Base-by-base conservation (phyloP, 2,888 invertebrate species). In the Leptogaster cylindrica region DNA sequence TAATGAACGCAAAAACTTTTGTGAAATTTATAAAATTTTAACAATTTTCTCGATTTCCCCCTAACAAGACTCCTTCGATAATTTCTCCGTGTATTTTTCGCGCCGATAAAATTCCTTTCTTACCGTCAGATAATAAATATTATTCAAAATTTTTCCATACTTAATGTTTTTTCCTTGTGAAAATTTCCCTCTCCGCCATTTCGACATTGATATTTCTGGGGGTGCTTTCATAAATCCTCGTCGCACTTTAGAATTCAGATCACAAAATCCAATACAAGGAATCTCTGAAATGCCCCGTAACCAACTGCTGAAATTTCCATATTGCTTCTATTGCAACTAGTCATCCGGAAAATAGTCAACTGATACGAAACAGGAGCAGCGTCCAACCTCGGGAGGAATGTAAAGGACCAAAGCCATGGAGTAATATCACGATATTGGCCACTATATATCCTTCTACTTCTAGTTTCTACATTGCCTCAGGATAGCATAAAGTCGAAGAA, bases 181-280 rank as follows among this genome's bases (percentile, higher is more conserved):
- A n/a, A n/a, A n/a, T n/a, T n/a, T n/a, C n/a, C n/a, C n/a, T n/a
- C n/a, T n/a, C n/a, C n/a, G n/a, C n/a, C n/a, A n/a, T n/a, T 16
- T 20, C 10, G 31, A 27, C 18, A 16, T 18, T 16, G 31, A 20
- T 25, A 39, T 14, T 58, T 39, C 25, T 25, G 23, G 41, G 31
- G 36, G 7, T 14, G 25, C 58, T 25, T 58, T 41, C 63, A 63
- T 63, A 63, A 63, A 63, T 63, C 63, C 44, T 36, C 31, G 44
- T 63, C 63, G 16, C 28, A 63, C 31, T 63, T 63, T 44, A 44
- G 41, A 63, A 63, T 63, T 63, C 63, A 20, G 41, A 41, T 63
- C 63, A 63, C 63, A 63, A 63, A 63, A 63, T 44, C 63, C 44
- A 63, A 63, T 44, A 63, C 63, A 63, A 44, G 31, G 46, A 28